Evolutionary conservation across 23 tunicate species (phyloP), one percentile per base, ranked within the genome.

Genomic region (Trididemnum nubilum): DNA sequence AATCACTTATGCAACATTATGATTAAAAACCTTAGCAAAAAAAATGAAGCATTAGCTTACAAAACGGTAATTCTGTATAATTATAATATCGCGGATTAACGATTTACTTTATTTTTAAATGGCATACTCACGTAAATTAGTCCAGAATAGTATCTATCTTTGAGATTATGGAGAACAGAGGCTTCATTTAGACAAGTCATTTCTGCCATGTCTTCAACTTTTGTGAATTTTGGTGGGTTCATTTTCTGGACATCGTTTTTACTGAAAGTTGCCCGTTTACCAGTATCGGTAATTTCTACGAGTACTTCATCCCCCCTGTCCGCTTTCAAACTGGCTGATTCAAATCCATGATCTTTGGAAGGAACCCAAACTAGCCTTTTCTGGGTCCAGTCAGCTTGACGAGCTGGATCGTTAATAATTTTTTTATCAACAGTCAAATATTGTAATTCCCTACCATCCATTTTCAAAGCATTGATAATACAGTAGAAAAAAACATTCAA

Each of bases 141-240:
- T 1, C 97, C 94, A 54, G 99, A 92, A 63, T 96, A 92, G 65
- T 96, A 96, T 61, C 99, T 57, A 72, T 96, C 97, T 44, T 85
- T 96, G 36, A 96, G 82, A 50, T 96, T 96, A 85, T 96, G 94
- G 12, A 96, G 69, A 0, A 96, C 99, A 0, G 99, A 92, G 2
- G 99, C 99, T 54, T 96, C 99, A 51, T 96, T 96, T 1, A 96
- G 74, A 69, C 99, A 96, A 3, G 99, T 88, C 84, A 96, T 75
- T 40, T 96, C 96, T 25, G 99, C 99, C 99, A 96, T 96, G 83
- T 96, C 99, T 72, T 96, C 99, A 34, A 91, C 99, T 85, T 96
- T 96, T 9, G 92, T 93, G 76, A 96, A 96, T 57, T 96, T 96
- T 51, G 99, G 99, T 1, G 99, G 99, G 61, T 96, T 96, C 94